Evolutionary conservation across 2,113 vertebrate species (phyloP).

Genomic region (Pterophyllum scalare): DNA sequence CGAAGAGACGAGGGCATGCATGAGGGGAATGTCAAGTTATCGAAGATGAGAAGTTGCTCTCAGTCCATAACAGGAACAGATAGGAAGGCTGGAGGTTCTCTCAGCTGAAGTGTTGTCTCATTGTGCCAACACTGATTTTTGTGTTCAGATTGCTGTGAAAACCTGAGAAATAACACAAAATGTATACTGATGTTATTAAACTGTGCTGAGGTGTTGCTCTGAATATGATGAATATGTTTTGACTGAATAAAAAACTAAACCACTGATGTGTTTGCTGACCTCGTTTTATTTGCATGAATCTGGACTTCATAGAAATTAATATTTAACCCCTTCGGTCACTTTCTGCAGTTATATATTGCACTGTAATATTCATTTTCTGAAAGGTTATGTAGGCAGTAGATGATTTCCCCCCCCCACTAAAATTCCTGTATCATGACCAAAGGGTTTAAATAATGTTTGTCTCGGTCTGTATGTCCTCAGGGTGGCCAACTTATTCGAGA

Average conservation of each 20-base stretch:
- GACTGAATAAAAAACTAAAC: constrained; percentile 37
- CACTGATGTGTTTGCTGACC: not conserved
- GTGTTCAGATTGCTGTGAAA: not conserved
- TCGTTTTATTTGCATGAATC: not conserved
- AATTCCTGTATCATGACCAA: no score
- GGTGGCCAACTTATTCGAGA: not conserved
- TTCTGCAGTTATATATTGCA: no score
- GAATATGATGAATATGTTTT: constrained; percentile 11
- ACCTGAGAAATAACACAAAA: not conserved
- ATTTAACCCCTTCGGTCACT: not conserved
- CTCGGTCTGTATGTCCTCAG: no score
- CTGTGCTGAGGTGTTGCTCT: constrained; percentile 21
- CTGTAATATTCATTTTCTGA: no score
- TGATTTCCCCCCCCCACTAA: no score
- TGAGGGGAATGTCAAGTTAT: constrained; percentile 28
- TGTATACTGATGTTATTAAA: not conserved
- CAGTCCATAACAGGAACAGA: not conserved
- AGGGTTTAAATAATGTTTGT: no score
- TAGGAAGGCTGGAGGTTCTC: no score
- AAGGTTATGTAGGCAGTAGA: no score
- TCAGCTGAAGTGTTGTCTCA: not conserved
- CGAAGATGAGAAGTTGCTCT: constrained; percentile 17
- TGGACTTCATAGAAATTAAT: not conserved
- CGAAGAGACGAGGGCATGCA: constrained; percentile 11
- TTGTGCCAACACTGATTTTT: not conserved